Percentiles rank a stretch among this genome's conserved stretches.
These are phyloP conservation scores for Caenorhabditis sp. DNA, from an alignment of 2,888 invertebrate genomes.

Conservation along the genomic window DNA sequence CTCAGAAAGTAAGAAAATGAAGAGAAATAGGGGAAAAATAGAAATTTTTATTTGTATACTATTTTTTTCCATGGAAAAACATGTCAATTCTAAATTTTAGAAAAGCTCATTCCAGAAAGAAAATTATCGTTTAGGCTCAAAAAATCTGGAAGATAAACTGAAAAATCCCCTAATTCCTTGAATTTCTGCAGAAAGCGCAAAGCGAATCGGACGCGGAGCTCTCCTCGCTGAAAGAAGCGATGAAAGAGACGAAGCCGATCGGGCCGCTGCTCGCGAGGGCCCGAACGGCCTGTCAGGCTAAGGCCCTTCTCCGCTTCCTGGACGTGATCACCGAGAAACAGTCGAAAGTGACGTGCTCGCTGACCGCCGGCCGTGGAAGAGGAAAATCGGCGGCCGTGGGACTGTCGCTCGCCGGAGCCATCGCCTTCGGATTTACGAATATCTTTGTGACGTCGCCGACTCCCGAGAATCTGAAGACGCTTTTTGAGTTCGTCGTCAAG, in stretches of 20 bases:
- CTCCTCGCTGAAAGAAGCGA: conserved; percentile 86
- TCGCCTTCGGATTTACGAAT: conserved; percentile 87
- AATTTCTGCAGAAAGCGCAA: conserved; percentile 60
- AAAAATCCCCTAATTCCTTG: not conserved
- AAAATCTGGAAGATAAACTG: not conserved
- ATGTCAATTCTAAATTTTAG: not conserved
- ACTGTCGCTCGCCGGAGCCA: conserved; percentile 86
- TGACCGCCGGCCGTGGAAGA: conserved; percentile 94
- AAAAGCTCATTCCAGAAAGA: too few species aligned
- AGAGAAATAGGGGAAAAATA: not conserved
- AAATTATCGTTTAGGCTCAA: too few species aligned
- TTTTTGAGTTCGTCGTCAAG: conserved; percentile 96
- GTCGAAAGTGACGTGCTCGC: conserved; percentile 89
- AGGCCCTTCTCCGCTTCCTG: conserved; percentile 86
- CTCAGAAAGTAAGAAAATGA: conserved; percentile 50
- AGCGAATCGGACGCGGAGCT: conserved; percentile 83
- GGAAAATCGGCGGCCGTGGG: conserved; percentile 97
- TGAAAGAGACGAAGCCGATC: conserved; percentile 92
- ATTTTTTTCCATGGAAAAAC: not conserved
- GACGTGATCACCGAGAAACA: conserved; percentile 95
- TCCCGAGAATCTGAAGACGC: conserved; percentile 96
- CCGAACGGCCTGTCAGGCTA: conserved; percentile 83
- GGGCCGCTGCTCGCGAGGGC: conserved; percentile 91
- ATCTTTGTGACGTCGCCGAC: conserved; percentile 97
- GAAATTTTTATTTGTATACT: not conserved